Conservation (phyloP, 2,113 vertebrate genomes). For the Poecile atricapillus region DNA sequence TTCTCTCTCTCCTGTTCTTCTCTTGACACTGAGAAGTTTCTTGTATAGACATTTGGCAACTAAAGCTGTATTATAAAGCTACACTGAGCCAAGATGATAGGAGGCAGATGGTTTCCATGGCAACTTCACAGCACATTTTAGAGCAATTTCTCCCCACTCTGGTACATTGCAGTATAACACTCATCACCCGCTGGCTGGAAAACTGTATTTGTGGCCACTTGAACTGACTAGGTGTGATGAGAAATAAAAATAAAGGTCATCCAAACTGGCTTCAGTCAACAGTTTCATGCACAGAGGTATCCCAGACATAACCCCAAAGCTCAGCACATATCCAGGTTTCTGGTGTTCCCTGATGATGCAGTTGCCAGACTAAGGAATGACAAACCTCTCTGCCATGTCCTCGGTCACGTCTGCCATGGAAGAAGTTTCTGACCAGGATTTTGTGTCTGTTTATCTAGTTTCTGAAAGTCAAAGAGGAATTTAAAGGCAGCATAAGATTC, state of each 20-base stretch:
- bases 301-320: neutral
- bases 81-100: neutral
- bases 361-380: neutral
- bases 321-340: neutral
- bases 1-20: neutral
- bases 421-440: neutral
- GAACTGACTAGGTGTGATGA: neutral
- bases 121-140: slow-evolving; percentile 14
- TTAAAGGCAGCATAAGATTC: neutral
- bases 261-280: neutral
- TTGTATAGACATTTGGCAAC: neutral
- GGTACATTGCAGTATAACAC: slow-evolving; percentile 6
- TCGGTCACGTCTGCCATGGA: rapidly evolving
- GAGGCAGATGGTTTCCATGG: neutral
- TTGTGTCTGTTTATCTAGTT: neutral
- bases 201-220: neutral
- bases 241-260: neutral
- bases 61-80: neutral
- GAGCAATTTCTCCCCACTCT: slow-evolving; percentile 38
- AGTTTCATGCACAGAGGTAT: neutral
- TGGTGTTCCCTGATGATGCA: neutral
- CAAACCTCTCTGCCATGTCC: neutral
- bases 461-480: neutral
- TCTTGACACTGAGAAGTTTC: neutral
- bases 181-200: neutral